These are phyloP conservation scores for Drosophila mayaguana DNA, from an alignment of 2,888 invertebrate genomes.

Conservation along the genomic window DNA sequence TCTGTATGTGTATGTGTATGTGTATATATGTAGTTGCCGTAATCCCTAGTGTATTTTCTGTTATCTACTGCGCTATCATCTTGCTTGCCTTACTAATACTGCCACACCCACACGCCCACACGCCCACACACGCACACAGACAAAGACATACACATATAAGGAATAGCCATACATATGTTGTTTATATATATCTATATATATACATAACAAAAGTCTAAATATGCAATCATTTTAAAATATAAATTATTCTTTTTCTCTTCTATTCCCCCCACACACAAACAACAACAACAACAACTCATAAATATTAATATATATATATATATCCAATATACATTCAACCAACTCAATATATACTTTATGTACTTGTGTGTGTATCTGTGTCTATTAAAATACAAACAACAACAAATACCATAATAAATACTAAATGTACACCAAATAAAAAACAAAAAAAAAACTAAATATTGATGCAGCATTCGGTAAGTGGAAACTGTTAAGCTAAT, in stretches of 20 bases:
- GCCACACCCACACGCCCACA: conserved; percentile 9
- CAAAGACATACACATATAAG: conserved; percentile 15
- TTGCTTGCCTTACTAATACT: conserved; percentile 24
- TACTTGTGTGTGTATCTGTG: conserved; percentile 71
- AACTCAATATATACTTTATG: conserved; percentile 53
- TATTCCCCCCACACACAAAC: conserved; percentile 46
- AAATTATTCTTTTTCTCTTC: conserved; percentile 65
- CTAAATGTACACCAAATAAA: not conserved
- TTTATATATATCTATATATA: conserved; percentile 19
- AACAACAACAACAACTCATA: conserved; percentile 35
- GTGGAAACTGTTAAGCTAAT: conserved; percentile 40
- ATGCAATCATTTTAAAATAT: conserved; percentile 57
- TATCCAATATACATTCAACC: conserved; percentile 33
- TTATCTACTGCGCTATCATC: conserved; percentile 20
- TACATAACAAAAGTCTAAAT: conserved; percentile 43
- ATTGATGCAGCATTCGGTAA: conserved; percentile 69
- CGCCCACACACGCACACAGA: conserved; percentile 20
- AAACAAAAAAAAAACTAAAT: conserved; percentile 17
- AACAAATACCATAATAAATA: conserved; percentile 24
- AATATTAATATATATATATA: conserved; percentile 11
- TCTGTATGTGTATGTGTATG: not conserved
- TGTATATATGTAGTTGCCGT: not conserved
- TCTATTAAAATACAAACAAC: conserved; percentile 33
- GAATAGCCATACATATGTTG: conserved; percentile 49
- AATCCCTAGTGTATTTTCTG: conserved; percentile 22